Percentiles rank a stretch among this genome's conserved stretches.
phyloP scores from a whole-genome alignment of 2,888 invertebrate genomes.

The Eilema caniola region DNA sequence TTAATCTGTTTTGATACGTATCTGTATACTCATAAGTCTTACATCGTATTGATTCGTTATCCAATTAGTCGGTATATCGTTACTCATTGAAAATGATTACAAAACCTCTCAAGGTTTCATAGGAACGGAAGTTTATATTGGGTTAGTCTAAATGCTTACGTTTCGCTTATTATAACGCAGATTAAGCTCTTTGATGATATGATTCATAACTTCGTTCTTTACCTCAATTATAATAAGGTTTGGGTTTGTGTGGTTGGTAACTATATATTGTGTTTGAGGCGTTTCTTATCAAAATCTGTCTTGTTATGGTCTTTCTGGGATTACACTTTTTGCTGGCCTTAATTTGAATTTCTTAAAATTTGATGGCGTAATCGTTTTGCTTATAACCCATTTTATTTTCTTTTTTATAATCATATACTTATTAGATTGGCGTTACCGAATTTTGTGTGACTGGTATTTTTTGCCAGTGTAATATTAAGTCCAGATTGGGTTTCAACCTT shows the following conservation, averaged over 20 bases:
- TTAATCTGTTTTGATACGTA: background rate
- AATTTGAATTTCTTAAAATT: conserved; percentile 50
- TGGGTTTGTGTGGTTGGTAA: conserved; percentile 24
- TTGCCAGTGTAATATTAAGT: background rate
- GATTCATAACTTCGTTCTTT: conserved; percentile 26
- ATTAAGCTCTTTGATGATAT: conserved; percentile 9
- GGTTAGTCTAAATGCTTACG: conserved; percentile 31
- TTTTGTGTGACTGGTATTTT: background rate
- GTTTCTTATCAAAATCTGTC: conserved; percentile 59
- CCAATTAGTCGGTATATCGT: conserved; percentile 5
- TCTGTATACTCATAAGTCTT: background rate
- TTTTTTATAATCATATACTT: background rate
- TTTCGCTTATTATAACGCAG: conserved; percentile 16
- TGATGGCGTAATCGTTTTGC: conserved; percentile 37
- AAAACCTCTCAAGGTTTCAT: conserved; percentile 27
- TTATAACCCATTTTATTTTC: conserved; percentile 23
- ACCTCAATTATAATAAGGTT: conserved; percentile 27
- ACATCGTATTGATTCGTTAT: conserved; percentile 3
- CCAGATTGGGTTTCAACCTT: conserved; percentile 8
- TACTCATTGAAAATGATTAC: conserved; percentile 17
- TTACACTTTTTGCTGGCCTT: conserved; percentile 55
- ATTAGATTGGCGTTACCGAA: background rate
- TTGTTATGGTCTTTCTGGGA: conserved; percentile 53
- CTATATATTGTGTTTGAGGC: conserved; percentile 37
- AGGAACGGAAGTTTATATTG: conserved; percentile 38